phyloP scores from a whole-genome alignment of 2,113 vertebrate species.

The Chloropsis cyanopogon region DNA sequence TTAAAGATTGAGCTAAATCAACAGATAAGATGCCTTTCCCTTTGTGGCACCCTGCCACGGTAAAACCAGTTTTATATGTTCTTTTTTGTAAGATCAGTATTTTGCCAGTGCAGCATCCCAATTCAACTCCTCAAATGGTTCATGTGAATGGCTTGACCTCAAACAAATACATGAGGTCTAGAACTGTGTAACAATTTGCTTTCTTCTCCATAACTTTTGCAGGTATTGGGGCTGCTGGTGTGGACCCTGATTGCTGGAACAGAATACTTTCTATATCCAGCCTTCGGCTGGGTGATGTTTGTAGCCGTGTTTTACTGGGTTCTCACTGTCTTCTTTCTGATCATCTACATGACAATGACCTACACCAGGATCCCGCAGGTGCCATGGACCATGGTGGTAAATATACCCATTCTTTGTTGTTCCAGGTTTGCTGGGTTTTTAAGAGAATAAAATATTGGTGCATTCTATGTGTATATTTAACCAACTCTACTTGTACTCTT shows the following conservation, averaged over 20 bases:
- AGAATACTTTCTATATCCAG: slow-evolving; percentile 83
- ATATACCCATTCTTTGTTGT: background rate
- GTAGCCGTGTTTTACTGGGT: slow-evolving; percentile 89
- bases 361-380: slow-evolving; percentile 84
- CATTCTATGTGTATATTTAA: background rate
- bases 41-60: background rate
- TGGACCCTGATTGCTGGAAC: slow-evolving; percentile 91
- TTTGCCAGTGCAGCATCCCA: background rate
- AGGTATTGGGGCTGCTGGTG: slow-evolving; percentile 89
- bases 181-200: background rate
- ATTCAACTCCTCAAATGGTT: background rate
- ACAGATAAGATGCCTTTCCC: background rate
- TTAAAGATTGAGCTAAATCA: background rate
- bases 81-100: background rate
- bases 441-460: background rate
- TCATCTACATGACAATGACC: slow-evolving; percentile 85
- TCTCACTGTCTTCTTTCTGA: slow-evolving; percentile 84
- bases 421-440: background rate
- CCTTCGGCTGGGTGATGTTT: slow-evolving; percentile 92
- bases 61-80: background rate
- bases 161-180: background rate
- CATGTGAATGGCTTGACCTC: background rate
- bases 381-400: slow-evolving; percentile 89
- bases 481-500: background rate
- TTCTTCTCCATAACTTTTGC: slow-evolving; percentile 8